phyloP scores from a whole-genome alignment of 2,797 vertebrate genomes.

The Sebastes goodei region DNA sequence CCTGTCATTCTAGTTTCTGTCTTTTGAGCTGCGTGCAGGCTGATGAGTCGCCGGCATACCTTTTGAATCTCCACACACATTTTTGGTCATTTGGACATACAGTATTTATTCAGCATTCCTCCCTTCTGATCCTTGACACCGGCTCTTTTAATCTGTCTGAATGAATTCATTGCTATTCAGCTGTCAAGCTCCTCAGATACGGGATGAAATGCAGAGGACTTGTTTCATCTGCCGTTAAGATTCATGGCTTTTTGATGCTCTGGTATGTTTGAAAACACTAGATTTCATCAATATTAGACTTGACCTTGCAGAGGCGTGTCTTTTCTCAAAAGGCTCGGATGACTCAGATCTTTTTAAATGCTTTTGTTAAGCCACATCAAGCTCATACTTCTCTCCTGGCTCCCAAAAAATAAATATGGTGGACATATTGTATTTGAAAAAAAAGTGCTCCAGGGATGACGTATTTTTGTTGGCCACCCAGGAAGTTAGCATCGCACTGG shows the following conservation, averaged over 20 bases:
- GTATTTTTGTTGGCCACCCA: too few species aligned
- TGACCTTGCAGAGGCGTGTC: conserved; percentile 36
- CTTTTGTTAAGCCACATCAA: conserved; percentile 22
- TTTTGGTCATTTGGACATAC: not conserved
- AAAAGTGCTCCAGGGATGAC: too few species aligned
- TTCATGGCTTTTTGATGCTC: conserved; percentile 50
- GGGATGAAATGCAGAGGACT: conserved; percentile 53
- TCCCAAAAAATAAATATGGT: not conserved
- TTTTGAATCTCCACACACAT: conserved; percentile 2
- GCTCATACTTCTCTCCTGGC: not conserved
- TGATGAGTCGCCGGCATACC: conserved; percentile 7
- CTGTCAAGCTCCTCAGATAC: conserved; percentile 41
- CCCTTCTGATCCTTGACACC: conserved; percentile 48
- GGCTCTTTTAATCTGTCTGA: conserved; percentile 59
- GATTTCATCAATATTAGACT: conserved; percentile 40
- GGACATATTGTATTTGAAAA: not conserved
- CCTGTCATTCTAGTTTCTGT: conserved; percentile 15
- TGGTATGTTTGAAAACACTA: conserved; percentile 35
- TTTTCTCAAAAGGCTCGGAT: not conserved
- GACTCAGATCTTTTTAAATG: conserved; percentile 8
- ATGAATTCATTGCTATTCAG: conserved; percentile 62
- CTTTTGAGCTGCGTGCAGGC: not conserved
- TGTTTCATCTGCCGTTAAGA: conserved; percentile 58
- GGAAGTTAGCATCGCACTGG: too few species aligned
- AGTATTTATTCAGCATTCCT: conserved; percentile 44